These are phyloP conservation scores for Galeopsomyia nigrocyanea DNA, from an alignment of 2,888 invertebrate species.

Conservation along the genomic window DNA sequence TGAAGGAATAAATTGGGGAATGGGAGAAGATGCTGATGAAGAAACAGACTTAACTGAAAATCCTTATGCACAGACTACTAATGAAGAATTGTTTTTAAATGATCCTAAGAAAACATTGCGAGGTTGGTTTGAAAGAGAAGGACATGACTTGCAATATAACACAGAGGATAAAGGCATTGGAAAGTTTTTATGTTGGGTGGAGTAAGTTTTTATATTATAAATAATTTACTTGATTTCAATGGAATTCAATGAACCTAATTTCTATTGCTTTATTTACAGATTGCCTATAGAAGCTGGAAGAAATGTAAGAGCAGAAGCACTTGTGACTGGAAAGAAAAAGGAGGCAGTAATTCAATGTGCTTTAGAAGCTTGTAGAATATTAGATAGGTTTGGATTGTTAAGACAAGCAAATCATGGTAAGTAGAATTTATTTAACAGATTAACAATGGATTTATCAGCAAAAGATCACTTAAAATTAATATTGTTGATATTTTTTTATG, in stretches of 20 bases:
- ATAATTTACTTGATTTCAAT: not conserved
- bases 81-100: constrained; percentile 91
- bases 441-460: constrained; percentile 18
- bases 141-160: constrained; percentile 87
- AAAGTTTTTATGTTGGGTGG: constrained; percentile 84
- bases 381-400: constrained; percentile 89
- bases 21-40: constrained; percentile 93
- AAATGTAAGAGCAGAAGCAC: constrained; percentile 86
- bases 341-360: constrained; percentile 95
- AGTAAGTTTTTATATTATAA: constrained; percentile 66
- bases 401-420: constrained; percentile 89
- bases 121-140: constrained; percentile 95
- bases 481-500: constrained; percentile 21
- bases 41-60: constrained; percentile 86
- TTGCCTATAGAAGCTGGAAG: constrained; percentile 86
- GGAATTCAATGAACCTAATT: no score
- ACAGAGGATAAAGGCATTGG: constrained; percentile 89
- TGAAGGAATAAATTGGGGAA: constrained; percentile 93
- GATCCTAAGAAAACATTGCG: constrained; percentile 96
- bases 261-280: constrained; percentile 68
- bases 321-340: constrained; percentile 93
- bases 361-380: constrained; percentile 91
- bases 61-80: constrained; percentile 84
- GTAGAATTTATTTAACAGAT: constrained; percentile 41
- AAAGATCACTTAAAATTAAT: constrained; percentile 10